Evolutionary conservation across 2,888 invertebrate species (phyloP).

Genomic region (Sinopyrophorus schimmeli): DNA sequence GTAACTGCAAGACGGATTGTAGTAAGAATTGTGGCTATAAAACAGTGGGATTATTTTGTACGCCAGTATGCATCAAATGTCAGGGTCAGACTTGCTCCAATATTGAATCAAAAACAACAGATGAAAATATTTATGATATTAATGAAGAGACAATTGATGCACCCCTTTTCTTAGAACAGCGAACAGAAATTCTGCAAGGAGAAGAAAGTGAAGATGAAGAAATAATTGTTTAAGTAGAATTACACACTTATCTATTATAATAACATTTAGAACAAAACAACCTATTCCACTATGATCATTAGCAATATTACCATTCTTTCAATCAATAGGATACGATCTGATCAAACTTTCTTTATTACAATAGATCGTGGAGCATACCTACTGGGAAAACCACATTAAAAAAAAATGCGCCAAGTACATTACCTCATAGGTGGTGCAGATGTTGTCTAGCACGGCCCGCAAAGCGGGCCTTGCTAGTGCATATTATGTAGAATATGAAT

Average conservation of each 20-base stretch:
- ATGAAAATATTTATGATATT: constrained; percentile 18
- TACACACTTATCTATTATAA: constrained; percentile 4
- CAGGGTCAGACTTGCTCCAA: constrained; percentile 36
- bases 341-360: constrained; percentile 3
- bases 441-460: no score
- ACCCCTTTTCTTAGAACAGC: constrained; percentile 15
- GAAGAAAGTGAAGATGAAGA: constrained; percentile 19
- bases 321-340: no score
- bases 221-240: background rate
- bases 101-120: constrained; percentile 33
- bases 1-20: constrained; percentile 39
- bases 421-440: no score
- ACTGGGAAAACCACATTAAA: constrained; percentile 11
- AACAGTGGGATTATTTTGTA: constrained; percentile 39
- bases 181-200: constrained; percentile 15
- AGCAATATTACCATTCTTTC: no score
- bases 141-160: constrained; percentile 16
- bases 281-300: no score
- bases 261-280: no score
- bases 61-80: constrained; percentile 39
- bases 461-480: no score
- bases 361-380: constrained; percentile 20
- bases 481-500: no score
- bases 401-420: background rate
- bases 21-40: constrained; percentile 39